phyloP scores from a whole-genome alignment of 2,113 vertebrate species.

The Atrichornis clamosus region DNA sequence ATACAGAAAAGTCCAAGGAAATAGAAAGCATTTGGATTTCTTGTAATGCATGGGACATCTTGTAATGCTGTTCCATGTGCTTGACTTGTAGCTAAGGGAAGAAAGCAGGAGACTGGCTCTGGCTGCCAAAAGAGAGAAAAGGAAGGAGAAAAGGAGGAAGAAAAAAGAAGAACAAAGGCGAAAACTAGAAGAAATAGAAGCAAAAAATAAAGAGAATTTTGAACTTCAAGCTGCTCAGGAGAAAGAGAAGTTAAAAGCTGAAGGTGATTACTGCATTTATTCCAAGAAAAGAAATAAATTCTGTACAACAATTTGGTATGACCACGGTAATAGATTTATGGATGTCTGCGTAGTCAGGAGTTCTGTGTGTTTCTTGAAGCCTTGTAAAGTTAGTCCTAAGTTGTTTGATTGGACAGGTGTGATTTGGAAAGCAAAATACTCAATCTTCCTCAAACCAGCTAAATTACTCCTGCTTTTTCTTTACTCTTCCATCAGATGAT shows the following conservation, averaged over 20 bases:
- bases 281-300: neutral
- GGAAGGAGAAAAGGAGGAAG: conserved; percentile 96
- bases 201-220: conserved; percentile 93
- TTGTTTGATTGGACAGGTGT: neutral
- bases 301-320: fast-evolving
- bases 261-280: conserved; percentile 74
- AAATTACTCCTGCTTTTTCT: neutral
- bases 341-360: neutral
- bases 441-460: neutral
- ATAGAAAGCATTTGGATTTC: neutral
- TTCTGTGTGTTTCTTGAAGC: neutral
- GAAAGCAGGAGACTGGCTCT: conserved; percentile 96
- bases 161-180: conserved; percentile 90
- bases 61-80: neutral
- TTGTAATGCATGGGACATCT: neutral
- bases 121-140: conserved; percentile 96
- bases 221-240: conserved; percentile 90
- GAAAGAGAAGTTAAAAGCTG: conserved; percentile 90
- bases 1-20: neutral
- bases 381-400: neutral
- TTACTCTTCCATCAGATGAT: conserved; percentile 70
- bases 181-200: conserved; percentile 92
- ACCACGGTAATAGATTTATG: neutral
- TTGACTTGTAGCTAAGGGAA: conserved; percentile 79
- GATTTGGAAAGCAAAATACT: neutral